Evolutionary conservation across 1,140 invertebrate species (phyloP).

Genomic region (Bombus waltoni): DNA sequence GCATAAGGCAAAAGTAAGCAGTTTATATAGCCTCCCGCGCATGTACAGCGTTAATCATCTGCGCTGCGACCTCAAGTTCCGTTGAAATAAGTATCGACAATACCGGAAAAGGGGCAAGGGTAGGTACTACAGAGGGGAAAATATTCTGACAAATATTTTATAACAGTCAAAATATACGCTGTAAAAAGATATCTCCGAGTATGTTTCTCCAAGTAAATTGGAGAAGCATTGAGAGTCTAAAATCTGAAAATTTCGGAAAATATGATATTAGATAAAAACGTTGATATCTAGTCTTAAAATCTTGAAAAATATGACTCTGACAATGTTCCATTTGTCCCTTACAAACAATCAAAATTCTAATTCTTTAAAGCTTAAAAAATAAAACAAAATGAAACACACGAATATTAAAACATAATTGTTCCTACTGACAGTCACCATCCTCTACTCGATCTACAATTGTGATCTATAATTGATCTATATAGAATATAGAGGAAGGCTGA

Average conservation of each 20-base stretch:
- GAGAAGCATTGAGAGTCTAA: background rate
- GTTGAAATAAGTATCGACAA: background rate
- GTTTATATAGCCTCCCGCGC: conserved; percentile 41
- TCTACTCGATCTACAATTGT: background rate
- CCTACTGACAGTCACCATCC: background rate
- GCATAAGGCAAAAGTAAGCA: conserved; percentile 57
- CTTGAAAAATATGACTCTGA: background rate
- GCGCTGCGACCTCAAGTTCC: background rate
- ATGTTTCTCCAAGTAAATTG: background rate
- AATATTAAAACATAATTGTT: background rate
- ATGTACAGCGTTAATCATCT: background rate
- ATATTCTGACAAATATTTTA: background rate
- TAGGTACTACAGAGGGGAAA: too few relatives aligned
- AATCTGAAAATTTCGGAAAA: background rate
- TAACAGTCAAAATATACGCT: background rate
- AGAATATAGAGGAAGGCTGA: background rate
- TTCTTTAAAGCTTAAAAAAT: too few relatives aligned
- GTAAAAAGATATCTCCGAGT: too few relatives aligned
- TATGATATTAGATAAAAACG: background rate
- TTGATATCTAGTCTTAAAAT: background rate
- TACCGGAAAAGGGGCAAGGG: background rate
- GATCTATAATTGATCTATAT: background rate
- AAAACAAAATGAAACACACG: too few relatives aligned
- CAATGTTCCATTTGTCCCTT: too few relatives aligned
- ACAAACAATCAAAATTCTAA: too few relatives aligned